phyloP scores from a whole-genome alignment of 2,113 vertebrate species.

The Poecilia latipinna region DNA sequence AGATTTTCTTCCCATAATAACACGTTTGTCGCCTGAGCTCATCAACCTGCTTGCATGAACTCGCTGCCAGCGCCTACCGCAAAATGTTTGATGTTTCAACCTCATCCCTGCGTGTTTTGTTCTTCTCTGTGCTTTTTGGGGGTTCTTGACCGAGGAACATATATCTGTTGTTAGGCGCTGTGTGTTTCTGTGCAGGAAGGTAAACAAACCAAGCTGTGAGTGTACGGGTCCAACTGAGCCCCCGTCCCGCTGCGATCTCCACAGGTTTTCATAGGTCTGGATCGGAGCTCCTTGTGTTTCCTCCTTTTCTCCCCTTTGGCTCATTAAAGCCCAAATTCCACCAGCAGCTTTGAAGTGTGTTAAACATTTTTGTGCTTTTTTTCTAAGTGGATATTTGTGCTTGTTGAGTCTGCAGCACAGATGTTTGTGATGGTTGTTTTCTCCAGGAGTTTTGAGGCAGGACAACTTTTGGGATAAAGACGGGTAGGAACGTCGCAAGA shows the following conservation, averaged over 20 bases:
- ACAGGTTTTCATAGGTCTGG: slow-evolving; percentile 53
- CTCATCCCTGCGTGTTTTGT: slow-evolving; percentile 16
- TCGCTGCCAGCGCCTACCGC: slow-evolving; percentile 49
- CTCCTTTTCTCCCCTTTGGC: slow-evolving; percentile 55
- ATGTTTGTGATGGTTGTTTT: slow-evolving; percentile 52
- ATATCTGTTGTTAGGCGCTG: slow-evolving; percentile 37
- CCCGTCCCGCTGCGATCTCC: slow-evolving; percentile 49
- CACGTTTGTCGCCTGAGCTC: slow-evolving; percentile 43
- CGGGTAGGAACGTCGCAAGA: not conserved
- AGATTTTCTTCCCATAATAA: slow-evolving; percentile 74
- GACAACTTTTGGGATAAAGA: not conserved
- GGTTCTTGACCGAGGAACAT: slow-evolving; percentile 23
- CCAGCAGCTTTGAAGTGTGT: slow-evolving; percentile 68
- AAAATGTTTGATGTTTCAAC: slow-evolving; percentile 48
- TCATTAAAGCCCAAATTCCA: slow-evolving; percentile 74
- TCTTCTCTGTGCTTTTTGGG: slow-evolving; percentile 25
- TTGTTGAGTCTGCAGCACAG: slow-evolving; percentile 73
- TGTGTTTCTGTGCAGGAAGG: slow-evolving; percentile 55
- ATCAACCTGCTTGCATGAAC: slow-evolving; percentile 36
- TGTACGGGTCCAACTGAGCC: slow-evolving; percentile 16
- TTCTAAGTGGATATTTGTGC: slow-evolving; percentile 58
- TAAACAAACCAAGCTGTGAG: slow-evolving; percentile 26
- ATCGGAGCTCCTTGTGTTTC: slow-evolving; percentile 67
- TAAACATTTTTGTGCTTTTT: slow-evolving; percentile 46
- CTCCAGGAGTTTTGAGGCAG: slow-evolving; percentile 15